Percentiles rank a stretch among this genome's conserved stretches.
Conservation (phyloP, 2,113 vertebrate genomes). For the Otocyon megalotis region DNA sequence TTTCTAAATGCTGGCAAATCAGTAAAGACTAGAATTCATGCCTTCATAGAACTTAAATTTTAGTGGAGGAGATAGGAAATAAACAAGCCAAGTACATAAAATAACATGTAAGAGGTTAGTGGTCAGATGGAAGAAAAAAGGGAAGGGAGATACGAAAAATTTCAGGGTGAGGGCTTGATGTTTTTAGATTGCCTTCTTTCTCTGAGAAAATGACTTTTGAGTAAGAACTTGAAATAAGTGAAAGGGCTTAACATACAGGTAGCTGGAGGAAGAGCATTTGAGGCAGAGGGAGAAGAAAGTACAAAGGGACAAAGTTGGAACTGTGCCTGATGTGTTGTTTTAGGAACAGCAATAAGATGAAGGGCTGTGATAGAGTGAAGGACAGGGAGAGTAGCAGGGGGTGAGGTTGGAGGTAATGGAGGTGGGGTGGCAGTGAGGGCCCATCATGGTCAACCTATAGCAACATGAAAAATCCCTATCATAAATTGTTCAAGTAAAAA, state of each 20-base stretch:
- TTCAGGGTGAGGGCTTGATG: neutral
- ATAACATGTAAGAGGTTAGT: neutral
- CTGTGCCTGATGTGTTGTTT: neutral
- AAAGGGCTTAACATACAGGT: neutral
- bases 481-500: constrained; percentile 15
- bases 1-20: constrained; percentile 21
- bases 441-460: neutral
- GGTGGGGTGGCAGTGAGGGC: neutral
- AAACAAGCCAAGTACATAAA: constrained; percentile 16
- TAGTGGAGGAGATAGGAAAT: neutral
- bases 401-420: neutral
- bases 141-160: neutral
- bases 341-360: neutral
- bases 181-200: neutral
- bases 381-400: neutral
- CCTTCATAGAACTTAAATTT: constrained; percentile 9
- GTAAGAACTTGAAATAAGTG: neutral
- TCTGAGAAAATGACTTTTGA: constrained; percentile 47
- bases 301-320: neutral
- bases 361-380: neutral
- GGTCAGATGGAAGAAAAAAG: neutral
- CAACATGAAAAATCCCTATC: neutral
- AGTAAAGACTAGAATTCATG: neutral
- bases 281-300: neutral
- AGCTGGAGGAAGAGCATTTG: neutral